Evolutionary conservation across 1,140 invertebrate genomes (phyloP).

Genomic region (Philopotamus ludificatus): DNA sequence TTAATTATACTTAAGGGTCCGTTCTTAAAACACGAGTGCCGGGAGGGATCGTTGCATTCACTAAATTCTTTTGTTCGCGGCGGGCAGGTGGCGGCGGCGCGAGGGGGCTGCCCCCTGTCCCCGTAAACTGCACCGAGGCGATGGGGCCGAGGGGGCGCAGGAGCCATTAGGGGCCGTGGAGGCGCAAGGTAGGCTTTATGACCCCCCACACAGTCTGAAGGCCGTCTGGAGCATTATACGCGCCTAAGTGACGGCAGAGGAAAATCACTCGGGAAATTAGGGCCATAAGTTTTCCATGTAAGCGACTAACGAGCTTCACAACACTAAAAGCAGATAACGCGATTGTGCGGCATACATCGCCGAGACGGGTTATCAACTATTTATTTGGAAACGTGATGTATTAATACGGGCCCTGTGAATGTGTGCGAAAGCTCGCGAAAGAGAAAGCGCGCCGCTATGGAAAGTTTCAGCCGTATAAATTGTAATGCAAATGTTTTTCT

Average conservation of each 20-base stretch:
- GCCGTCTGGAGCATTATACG: conserved; percentile 41
- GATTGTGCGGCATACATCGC: neutral
- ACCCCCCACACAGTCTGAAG: conserved; percentile 36
- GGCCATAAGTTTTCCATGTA: conserved; percentile 27
- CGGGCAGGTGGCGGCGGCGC: neutral
- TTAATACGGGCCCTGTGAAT: too few relatives aligned
- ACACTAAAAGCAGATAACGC: conserved; percentile 6
- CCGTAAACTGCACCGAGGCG: conserved; percentile 31
- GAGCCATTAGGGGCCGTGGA: too few relatives aligned
- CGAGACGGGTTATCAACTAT: too few relatives aligned
- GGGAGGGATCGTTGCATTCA: neutral
- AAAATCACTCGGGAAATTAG: conserved; percentile 39
- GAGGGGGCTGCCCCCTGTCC: conserved; percentile 22
- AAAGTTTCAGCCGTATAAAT: too few relatives aligned
- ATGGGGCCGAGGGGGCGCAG: conserved; percentile 5
- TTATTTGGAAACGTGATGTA: too few relatives aligned
- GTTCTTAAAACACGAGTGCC: too few relatives aligned
- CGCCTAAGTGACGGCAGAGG: conserved; percentile 18
- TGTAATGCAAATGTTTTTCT: too few relatives aligned
- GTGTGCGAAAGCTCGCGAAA: too few relatives aligned
- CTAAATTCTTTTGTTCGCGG: conserved; percentile 18
- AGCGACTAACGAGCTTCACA: conserved; percentile 25
- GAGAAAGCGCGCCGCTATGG: too few relatives aligned
- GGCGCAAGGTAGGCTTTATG: neutral
- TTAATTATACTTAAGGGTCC: too few relatives aligned